phyloP scores from a whole-genome alignment of 2,797 vertebrate genomes.

The Anguilla megastoma region DNA sequence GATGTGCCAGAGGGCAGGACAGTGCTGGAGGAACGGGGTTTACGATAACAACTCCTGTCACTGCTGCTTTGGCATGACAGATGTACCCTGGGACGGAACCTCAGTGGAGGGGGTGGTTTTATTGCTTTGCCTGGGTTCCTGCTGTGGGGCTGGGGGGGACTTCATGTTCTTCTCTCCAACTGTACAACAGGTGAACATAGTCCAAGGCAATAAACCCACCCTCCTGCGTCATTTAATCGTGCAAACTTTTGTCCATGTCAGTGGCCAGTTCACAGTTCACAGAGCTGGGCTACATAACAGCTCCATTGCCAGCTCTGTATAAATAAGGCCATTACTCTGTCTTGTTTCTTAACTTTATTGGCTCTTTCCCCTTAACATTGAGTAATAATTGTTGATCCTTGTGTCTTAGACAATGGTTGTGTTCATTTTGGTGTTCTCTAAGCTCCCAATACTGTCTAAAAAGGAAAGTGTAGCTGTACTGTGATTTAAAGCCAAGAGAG shows the following conservation, averaged over 20 bases:
- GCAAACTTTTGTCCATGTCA: background rate
- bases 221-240: background rate
- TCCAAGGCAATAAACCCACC: background rate
- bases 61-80: background rate
- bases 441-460: background rate
- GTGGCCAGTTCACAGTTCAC: background rate
- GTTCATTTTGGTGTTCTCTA: background rate
- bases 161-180: background rate
- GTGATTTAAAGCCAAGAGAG: background rate
- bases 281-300: background rate
- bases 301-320: background rate
- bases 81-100: background rate
- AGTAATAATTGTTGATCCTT: background rate
- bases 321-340: background rate
- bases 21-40: constrained; percentile 19
- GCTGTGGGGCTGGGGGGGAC: background rate
- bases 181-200: background rate
- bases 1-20: constrained; percentile 20
- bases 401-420: background rate
- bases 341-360: constrained; percentile 14
- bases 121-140: background rate
- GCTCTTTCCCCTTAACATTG: background rate
- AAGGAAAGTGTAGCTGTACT: background rate
- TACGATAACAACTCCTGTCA: constrained; percentile 7
- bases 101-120: background rate